Evolutionary conservation across 2,797 vertebrate species (phyloP), one percentile per base, ranked within the genome.

Genomic region (Xenentodon cancila): DNA sequence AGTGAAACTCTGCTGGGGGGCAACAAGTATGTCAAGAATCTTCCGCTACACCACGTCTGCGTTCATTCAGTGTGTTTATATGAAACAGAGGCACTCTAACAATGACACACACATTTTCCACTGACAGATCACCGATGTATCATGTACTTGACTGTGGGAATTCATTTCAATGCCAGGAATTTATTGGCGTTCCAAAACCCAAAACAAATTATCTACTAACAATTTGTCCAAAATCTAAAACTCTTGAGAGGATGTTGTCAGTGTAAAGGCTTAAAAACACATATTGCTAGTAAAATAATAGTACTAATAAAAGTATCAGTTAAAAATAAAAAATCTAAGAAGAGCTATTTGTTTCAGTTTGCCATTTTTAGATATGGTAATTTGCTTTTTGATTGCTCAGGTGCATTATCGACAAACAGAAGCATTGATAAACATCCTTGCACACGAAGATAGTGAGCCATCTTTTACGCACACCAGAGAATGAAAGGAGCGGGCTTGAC

Each of bases 401-500:
- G 57, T 27, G 21, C 47, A 27, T 16, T 40, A 4, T 37, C 34
- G 37, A 40, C 13, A 53, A 44, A 40, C 52, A 63, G 37, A 69
- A 74, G 64, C 30, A 67, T 2, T 60, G 52, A 63, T 53, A 71
- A 63, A 73, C 54, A 53, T 59, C 57, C 66, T 61, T 59, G 56
- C 3, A 19, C 46, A 61, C 43, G 6, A 45, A 42, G 43, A 58
- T 15, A 53, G 34, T 19, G 44, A 73, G 54, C 64, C 25, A 40
- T 56, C 22, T 30, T 72, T 69, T 45, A 75, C 71, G 47, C 40
- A 43, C 51, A 3, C 44, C 46, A 64, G 43, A 67, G 63, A 65
- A 60, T 16, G 60, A 79, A 80, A 79, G 53, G 64, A 63, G 56
- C 50, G 69, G 80, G 81, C 81, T 64, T 68, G 59, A 80, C 79